These are phyloP conservation scores for Drosophila repleta DNA, from an alignment of 1,140 invertebrate species.

Conservation along the genomic window DNA sequence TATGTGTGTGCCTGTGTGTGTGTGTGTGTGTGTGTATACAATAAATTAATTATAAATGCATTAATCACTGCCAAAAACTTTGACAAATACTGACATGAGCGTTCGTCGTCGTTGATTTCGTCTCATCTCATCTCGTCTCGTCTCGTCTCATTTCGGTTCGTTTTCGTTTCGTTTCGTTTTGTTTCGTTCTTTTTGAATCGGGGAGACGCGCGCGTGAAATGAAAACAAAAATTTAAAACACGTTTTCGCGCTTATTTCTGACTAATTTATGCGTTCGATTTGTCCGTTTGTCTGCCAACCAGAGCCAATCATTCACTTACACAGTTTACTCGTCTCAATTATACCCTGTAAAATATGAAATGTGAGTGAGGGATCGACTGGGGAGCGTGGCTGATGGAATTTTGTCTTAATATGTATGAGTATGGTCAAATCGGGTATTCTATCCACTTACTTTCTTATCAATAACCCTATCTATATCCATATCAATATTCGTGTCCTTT, in stretches of 20 bases:
- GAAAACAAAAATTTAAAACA: slow-evolving; percentile 81
- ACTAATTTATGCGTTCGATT: slow-evolving; percentile 81
- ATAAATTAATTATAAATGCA: slow-evolving; percentile 83
- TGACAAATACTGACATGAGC: slow-evolving; percentile 82
- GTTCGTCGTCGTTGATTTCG: slow-evolving; percentile 57
- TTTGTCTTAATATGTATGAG: too few species aligned
- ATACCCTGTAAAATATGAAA: slow-evolving; percentile 30
- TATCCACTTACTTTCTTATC: too few species aligned
- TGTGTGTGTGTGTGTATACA: slow-evolving; percentile 53
- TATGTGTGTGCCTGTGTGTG: slow-evolving; percentile 4
- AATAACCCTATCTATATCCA: too few species aligned
- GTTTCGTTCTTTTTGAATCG: slow-evolving; percentile 27
- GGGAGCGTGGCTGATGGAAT: background rate
- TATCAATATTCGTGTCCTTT: too few species aligned
- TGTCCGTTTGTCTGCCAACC: slow-evolving; percentile 49
- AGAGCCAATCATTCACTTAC: slow-evolving; percentile 51
- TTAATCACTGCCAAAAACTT: slow-evolving; percentile 81
- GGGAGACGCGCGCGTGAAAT: slow-evolving; percentile 51
- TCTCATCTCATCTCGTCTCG: slow-evolving; percentile 38
- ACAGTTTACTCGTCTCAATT: slow-evolving; percentile 55
- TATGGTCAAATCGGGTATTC: too few species aligned
- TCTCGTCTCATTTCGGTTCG: slow-evolving; percentile 2
- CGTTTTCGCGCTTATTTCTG: slow-evolving; percentile 80
- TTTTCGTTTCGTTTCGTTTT: slow-evolving; percentile 30
- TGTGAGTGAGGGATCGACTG: background rate